These are phyloP conservation scores for Tubulanus polymorphus DNA, from an alignment of 2,888 invertebrate species.

Conservation along the genomic window DNA sequence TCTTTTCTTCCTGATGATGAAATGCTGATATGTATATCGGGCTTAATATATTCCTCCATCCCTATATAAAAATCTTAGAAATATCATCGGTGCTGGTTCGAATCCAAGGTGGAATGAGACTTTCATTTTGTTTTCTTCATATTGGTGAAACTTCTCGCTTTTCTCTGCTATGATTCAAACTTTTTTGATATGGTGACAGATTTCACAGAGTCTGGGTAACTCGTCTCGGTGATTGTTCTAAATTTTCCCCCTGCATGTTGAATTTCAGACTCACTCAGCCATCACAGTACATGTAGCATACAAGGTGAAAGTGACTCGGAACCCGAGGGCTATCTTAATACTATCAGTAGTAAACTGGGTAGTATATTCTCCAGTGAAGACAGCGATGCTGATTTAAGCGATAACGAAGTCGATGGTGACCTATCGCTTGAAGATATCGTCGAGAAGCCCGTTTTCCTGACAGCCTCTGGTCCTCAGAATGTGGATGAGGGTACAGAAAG, in stretches of 20 bases:
- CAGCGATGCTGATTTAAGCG: constrained; percentile 55
- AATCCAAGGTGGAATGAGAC: too few relatives aligned
- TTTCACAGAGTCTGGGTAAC: too few relatives aligned
- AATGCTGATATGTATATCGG: too few relatives aligned
- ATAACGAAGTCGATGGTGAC: constrained; percentile 27
- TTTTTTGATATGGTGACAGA: too few relatives aligned
- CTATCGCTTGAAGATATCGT: constrained; percentile 35
- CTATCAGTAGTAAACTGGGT: constrained; percentile 45
- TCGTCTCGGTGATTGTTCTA: not conserved
- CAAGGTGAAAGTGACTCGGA: constrained; percentile 51
- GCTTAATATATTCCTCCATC: too few relatives aligned
- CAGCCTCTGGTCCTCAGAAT: constrained; percentile 44
- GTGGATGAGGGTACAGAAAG: constrained; percentile 30
- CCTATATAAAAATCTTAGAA: too few relatives aligned
- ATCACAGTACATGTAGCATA: constrained; percentile 42
- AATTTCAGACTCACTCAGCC: constrained; percentile 38
- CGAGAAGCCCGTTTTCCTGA: constrained; percentile 45
- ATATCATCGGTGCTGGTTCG: too few relatives aligned
- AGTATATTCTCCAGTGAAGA: constrained; percentile 68
- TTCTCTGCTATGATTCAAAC: too few relatives aligned
- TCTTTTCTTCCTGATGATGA: too few relatives aligned
- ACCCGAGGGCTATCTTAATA: constrained; percentile 42
- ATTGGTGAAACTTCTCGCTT: too few relatives aligned
- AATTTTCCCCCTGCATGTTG: not conserved
- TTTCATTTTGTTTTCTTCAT: too few relatives aligned